Evolutionary conservation across 2,113 vertebrate genomes (phyloP).

Genomic region (Thermophis baileyi): DNA sequence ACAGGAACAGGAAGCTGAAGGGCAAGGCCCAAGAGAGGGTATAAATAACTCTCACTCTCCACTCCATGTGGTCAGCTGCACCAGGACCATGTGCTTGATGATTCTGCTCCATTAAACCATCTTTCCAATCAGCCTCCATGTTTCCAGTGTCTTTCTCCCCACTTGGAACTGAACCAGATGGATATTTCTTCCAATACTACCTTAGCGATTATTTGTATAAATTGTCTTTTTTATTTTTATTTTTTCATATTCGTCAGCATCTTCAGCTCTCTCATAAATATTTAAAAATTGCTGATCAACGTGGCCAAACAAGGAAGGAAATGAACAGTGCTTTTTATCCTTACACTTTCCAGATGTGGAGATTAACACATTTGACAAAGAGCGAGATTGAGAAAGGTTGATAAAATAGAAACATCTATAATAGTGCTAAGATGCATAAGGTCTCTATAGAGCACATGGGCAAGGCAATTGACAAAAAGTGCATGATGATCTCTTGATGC

Average conservation of each 20-base stretch:
- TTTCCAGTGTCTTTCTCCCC: too few species aligned
- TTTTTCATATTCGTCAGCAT: background rate
- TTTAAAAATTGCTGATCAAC: background rate
- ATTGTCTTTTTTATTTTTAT: background rate
- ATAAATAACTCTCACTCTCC: too few species aligned
- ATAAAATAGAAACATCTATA: background rate
- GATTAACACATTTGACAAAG: background rate
- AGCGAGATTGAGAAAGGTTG: background rate
- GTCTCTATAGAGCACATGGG: background rate
- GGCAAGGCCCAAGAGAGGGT: too few species aligned
- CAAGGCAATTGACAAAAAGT: background rate
- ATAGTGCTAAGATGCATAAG: background rate
- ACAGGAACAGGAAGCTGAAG: too few species aligned
- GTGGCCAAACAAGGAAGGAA: too few species aligned
- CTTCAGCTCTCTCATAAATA: background rate
- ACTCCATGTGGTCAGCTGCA: too few species aligned
- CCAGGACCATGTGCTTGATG: too few species aligned
- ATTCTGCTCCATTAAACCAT: too few species aligned
- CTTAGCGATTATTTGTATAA: background rate
- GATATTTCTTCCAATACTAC: too few species aligned
- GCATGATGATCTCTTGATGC: background rate
- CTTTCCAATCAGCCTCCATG: too few species aligned
- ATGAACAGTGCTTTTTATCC: background rate
- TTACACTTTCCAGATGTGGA: background rate
- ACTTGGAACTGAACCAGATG: too few species aligned